Base-by-base conservation (phyloP, 2,797 vertebrate species). In the Sciurus carolinensis region DNA sequence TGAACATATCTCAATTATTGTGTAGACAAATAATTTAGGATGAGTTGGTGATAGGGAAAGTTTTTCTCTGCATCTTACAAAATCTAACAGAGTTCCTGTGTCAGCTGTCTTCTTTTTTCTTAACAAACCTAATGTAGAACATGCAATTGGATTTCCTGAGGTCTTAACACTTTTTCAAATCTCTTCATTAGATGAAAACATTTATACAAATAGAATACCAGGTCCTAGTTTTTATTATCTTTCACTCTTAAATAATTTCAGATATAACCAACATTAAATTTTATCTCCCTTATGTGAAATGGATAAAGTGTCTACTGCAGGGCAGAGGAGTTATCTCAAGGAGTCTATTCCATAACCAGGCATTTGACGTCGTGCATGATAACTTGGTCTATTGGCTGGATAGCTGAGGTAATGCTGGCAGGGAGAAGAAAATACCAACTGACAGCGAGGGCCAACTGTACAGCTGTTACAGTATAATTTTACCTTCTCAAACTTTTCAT, bases 171-270 rank as follows among this genome's bases (percentile, higher is more conserved):
- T 83, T 91, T 81, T 91, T 81, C 64, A 47, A 57, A 66, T 66
- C 81, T 83, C 64, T 83, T 42, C 50, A 73, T 73, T 72, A 88
- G 54, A 69, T 77, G 62, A 87, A 69, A 50, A 64, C 20, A 86
- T 44, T 79, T 94, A 66, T 91, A 42, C 24, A 76, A 73, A 67
- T 39, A 50, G 3, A 18, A 85, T 71, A 28, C 26, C 11, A 67
- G 64, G 14, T 87, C 36, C 44, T 82, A 73, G 22, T 39, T 83
- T 90, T 26, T 72, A 30, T 71, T 39, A 73, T 52, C 50, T 44
- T 93, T 91, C 77, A 44, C 50, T 44, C 91, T 91, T 82, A 90
- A 82, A 91, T 79, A 87, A 83, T 75, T 90, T 71, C 47, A 83
- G 66, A 47, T 18, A 89, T 2, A 77, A 62, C 3, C 39, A 94